phyloP scores from a whole-genome alignment of 2,888 invertebrate species.

The Ichneumon xanthorius region DNA sequence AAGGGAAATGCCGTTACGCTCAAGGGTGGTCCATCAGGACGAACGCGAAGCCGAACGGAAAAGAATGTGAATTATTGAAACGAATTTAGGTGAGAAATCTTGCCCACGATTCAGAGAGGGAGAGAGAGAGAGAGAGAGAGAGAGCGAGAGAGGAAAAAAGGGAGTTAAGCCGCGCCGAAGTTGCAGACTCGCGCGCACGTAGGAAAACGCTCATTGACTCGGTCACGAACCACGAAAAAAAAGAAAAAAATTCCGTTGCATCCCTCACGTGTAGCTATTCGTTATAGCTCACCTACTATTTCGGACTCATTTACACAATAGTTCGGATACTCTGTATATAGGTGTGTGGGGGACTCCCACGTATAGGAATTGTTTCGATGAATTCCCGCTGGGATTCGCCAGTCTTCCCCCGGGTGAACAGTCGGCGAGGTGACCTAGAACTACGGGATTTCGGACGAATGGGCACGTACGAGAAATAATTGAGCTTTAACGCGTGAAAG shows the following conservation, averaged over 20 bases:
- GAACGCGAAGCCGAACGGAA: not conserved
- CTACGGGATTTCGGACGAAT: constrained; percentile 10
- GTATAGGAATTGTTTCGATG: constrained; percentile 32
- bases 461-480: constrained; percentile 34
- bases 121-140: constrained; percentile 6
- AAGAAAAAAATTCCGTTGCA: constrained; percentile 56
- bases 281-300: constrained; percentile 5
- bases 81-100: constrained; percentile 58
- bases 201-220: constrained; percentile 77
- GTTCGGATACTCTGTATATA: not conserved
- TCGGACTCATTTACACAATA: constrained; percentile 8
- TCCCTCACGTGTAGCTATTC: constrained; percentile 27
- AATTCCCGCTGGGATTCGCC: constrained; percentile 51
- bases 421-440: constrained; percentile 14
- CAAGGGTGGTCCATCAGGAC: not conserved
- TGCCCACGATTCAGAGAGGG: constrained; percentile 9
- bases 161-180: constrained; percentile 78
- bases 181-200: constrained; percentile 79
- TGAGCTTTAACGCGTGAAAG: not conserved
- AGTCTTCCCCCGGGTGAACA: constrained; percentile 7
- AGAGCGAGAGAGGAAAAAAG: constrained; percentile 18
- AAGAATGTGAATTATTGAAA: constrained; percentile 29
- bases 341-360: not conserved
- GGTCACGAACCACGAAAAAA: constrained; percentile 78
- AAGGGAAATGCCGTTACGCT: not conserved